Conservation (phyloP, 2,888 invertebrate species). For the Perizoma flavofasciatum region DNA sequence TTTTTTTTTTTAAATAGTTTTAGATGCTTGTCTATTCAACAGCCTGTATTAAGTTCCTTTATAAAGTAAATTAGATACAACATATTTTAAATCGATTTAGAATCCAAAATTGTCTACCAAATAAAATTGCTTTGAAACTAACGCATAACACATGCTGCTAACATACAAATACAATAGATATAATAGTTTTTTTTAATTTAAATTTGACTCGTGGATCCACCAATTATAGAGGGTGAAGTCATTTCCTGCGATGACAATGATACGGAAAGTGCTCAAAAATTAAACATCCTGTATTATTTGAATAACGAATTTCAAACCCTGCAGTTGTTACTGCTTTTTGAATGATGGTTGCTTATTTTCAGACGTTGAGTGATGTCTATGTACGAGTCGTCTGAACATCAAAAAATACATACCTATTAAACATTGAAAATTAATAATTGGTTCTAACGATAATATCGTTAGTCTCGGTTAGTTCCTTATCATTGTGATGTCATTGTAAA, state of each 20-base stretch:
- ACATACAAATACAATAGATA: constrained; percentile 42
- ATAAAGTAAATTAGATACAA: background rate
- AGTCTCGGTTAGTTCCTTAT: constrained; percentile 5
- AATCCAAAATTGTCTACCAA: constrained; percentile 13
- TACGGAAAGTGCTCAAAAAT: constrained; percentile 53
- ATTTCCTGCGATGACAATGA: constrained; percentile 78
- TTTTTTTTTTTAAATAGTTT: too few species aligned
- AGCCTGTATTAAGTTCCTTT: too few species aligned
- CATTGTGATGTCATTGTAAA: constrained; percentile 6
- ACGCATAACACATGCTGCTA: constrained; percentile 49
- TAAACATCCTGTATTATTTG: constrained; percentile 48
- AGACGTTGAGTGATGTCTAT: too few species aligned
- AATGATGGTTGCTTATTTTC: background rate
- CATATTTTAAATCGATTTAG: constrained; percentile 19
- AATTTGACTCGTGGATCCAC: constrained; percentile 63
- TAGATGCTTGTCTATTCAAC: background rate
- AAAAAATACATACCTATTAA: too few species aligned
- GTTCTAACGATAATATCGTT: too few species aligned
- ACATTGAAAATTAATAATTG: too few species aligned
- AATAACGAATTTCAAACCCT: constrained; percentile 26
- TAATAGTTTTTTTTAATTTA: constrained; percentile 49
- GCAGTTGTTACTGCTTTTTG: constrained; percentile 8
- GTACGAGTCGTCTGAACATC: too few species aligned
- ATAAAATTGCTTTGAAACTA: constrained; percentile 15
- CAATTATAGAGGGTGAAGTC: constrained; percentile 70